These are phyloP conservation scores for Diaprepes abbreviatus DNA, from an alignment of 2,888 invertebrate species.

Conservation along the genomic window DNA sequence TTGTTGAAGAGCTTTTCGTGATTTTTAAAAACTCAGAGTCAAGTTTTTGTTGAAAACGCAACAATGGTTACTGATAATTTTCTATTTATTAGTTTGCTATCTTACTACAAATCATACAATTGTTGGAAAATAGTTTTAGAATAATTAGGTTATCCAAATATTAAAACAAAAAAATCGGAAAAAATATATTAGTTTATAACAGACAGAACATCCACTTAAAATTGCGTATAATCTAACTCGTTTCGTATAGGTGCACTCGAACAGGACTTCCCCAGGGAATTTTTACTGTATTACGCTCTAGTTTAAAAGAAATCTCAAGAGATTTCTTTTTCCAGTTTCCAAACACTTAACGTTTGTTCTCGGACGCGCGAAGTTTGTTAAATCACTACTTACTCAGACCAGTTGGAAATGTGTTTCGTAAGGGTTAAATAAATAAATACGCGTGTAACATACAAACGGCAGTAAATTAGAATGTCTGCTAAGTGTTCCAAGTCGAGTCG, in stretches of 20 bases:
- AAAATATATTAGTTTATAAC: too few relatives aligned
- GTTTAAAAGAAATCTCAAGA: slow-evolving; percentile 15
- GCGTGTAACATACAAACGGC: slow-evolving; percentile 5
- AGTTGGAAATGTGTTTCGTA: slow-evolving; percentile 16
- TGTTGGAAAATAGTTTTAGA: too few relatives aligned
- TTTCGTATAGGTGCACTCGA: background rate
- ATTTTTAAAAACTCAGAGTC: too few relatives aligned
- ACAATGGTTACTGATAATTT: too few relatives aligned
- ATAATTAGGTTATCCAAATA: too few relatives aligned
- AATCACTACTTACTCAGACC: slow-evolving; percentile 11
- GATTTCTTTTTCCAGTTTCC: slow-evolving; percentile 11
- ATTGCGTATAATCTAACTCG: background rate
- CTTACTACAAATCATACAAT: too few relatives aligned
- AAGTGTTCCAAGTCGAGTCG: slow-evolving; percentile 1
- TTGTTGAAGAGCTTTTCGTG: too few relatives aligned
- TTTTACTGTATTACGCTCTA: slow-evolving; percentile 13
- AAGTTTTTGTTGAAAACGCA: too few relatives aligned
- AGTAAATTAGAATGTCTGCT: slow-evolving; percentile 2
- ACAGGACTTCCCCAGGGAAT: background rate
- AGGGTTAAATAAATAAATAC: slow-evolving; percentile 14
- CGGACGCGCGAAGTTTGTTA: slow-evolving; percentile 19
- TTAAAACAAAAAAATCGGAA: too few relatives aligned
- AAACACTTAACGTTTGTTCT: slow-evolving; percentile 20
- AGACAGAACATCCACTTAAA: too few relatives aligned
- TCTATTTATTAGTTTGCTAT: too few relatives aligned